Evolutionary conservation across 2,888 invertebrate species (phyloP), one percentile per base, ranked within the genome.

Genomic region (Himalopsyche tibetana): DNA sequence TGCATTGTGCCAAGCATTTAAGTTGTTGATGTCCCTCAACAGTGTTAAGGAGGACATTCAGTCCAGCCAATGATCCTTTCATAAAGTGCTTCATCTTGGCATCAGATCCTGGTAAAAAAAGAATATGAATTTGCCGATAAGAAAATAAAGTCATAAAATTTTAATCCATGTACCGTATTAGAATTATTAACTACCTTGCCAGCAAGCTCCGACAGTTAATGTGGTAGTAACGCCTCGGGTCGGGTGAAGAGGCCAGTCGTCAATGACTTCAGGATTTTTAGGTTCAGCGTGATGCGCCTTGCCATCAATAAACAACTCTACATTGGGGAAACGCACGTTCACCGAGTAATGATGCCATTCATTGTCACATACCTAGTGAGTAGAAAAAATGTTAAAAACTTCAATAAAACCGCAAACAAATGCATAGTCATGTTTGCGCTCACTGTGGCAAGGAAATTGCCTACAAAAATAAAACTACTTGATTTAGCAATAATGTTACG

Each of bases 281-380:
- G 95, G 93, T 90, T 96, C 96, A 15, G 88, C 87, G 38, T 88
- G 84, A 63, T 88, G 88, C 74, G 84, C 80, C 63, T 84, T 80
- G 0, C 99, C 99, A 92, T 99, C 99, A 88, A 99, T 95, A 91
- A 95, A 97, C 87, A 99, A 93, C 88, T 96, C 96, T 80, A 98
- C 97, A 90, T 97, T 97, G 0, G 98, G 97, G 94, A 98, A 98
- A 89, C 98, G 96, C 5, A 99, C 96, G 91, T 97, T 98, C 79
- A 99, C 94, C 0, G 98, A 97, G 93, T 98, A 99, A 92, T 99
- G 99, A 94, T 99, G 99, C 99, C 99, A 99, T 90, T 98, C 97
- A 91, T 98, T 97, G 92, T 99, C 99, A 93, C 99, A 99, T 83
- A 97, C 97, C 95, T 96, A 45, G 38, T 8, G 51, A 8, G 51